Evolutionary conservation across 37 sponge, comb jelly and placozoan species (phyloP), one percentile per base, ranked within the genome.

Genomic region (Mnemiopsis leidyi): DNA sequence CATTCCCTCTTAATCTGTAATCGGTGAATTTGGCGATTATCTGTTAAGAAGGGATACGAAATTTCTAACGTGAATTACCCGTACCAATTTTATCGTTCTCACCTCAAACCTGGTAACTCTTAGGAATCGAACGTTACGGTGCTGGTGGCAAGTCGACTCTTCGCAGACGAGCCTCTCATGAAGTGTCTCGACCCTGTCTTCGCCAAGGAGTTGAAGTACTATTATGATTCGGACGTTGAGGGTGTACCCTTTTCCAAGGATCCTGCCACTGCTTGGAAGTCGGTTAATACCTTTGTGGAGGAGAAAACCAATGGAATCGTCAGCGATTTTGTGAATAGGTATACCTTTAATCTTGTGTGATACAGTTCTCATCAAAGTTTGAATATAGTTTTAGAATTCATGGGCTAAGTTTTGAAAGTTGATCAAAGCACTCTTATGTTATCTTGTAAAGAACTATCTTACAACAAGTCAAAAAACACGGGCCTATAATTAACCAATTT

Each of bases 291-390:
- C 0, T 85, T 85, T 25, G 61, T 85, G 61, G 61, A 40, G 48
- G 90, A 85, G 16, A 85, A 40, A 23, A 85, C 90, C 61, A 85
- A 85, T 39, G 90, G 90, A n/a, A 85, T 85, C 0, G 61, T 85
- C 23, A 23, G n/a, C 61, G 61, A 85, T 37, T 38, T 85, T 61
- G 21, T 85, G 61, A 35, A 85, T 1, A 23, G 61, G 90, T 40
- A 2, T 1, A 23, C 76, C 16, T 73, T 73, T n/a, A n/a, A n/a
- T n/a, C 76, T 28, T 73, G 28, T 23, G 23, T 73, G 7, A 73
- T 7, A 7, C 24, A 7, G n/a, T 73, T 73, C 28, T 25, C 16
- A 25, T 73, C 24, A 73, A 73, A 7, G 76, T 7, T 16, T 73
- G 28, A 16, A 25, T 16, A n/a, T 25, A 73, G 5, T 73, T 7